Base-by-base conservation (phyloP, 2,888 invertebrate species). In the Macrosiphum euphorbiae region DNA sequence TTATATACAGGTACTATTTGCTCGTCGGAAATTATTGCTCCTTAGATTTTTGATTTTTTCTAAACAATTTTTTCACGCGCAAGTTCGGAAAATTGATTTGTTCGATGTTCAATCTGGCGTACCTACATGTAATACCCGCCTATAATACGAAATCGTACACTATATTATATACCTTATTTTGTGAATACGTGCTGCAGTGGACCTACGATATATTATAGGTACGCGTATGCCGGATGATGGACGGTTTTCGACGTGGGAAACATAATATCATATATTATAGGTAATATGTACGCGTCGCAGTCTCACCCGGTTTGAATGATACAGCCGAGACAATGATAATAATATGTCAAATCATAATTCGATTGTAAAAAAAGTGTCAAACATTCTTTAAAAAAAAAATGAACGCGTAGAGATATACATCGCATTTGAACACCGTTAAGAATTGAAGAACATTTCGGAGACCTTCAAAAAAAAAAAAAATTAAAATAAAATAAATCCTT, bases 161-260 rank as follows among this genome's bases (percentile, higher is more conserved):
- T 35, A 78, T 67, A 78, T 78, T 35, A 35, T 20, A 7, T 89
- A 44, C 26, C 20, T 41, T 41, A 55, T 28, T 26, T 13, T n/a
- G 55, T 88, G 28, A 85, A 26, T 28, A 44, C 44, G 44, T 44
- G 85, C 28, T 44, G 44, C 5, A 52, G 88, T 13, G 58, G 16
- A 44, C 61, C 26, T 28, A 7, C 44, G 44, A n/a, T n/a, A 41
- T 41, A 41, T 86, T 85, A 28, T 28, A 2, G 5, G 26, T 28
- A 26, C 28, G 0, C 7, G 20, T 24, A 41, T 86, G 24, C 55
- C 16, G 44, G 55, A 91, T 84, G 91, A 84, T 26, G 91, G 84
- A 52, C 91, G 84, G 52, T 52, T 91, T 84, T 84, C 84, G 44
- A 91, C 91, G 55, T 91, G 91, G 91, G 91, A 91, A 91, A 44